These are phyloP conservation scores for Macroglossus sobrinus DNA, from an alignment of 2,113 vertebrate genomes.

Conservation along the genomic window DNA sequence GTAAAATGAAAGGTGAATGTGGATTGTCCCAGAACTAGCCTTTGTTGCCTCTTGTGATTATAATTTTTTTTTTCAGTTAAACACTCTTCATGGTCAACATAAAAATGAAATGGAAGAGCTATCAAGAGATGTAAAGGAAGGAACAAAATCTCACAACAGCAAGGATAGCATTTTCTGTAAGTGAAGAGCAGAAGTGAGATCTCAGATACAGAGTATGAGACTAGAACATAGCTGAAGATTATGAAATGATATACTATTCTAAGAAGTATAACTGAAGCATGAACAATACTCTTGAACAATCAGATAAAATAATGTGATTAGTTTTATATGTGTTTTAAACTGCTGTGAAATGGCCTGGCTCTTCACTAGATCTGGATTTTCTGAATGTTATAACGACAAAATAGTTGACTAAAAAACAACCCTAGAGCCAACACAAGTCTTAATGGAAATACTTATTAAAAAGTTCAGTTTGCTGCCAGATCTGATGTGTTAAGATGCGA, in stretches of 20 bases:
- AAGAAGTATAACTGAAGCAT: not conserved
- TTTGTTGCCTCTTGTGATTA: not conserved
- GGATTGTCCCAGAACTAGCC: not conserved
- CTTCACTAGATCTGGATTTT: slow-evolving; percentile 7
- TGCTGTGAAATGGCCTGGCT: slow-evolving; percentile 7
- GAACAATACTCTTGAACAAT: not conserved
- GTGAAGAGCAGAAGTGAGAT: slow-evolving; percentile 35
- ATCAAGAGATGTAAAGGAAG: slow-evolving; percentile 12
- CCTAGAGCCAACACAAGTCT: not conserved
- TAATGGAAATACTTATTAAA: slow-evolving; percentile 44
- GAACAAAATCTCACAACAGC: not conserved
- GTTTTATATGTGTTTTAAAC: not conserved
- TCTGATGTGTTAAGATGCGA: slow-evolving; percentile 25
- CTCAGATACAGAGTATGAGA: not conserved
- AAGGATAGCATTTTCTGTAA: slow-evolving; percentile 3
- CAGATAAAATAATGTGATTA: not conserved
- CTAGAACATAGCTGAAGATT: not conserved
- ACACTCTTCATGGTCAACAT: not conserved
- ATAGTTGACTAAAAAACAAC: slow-evolving; percentile 29
- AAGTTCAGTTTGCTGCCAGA: slow-evolving; percentile 16
- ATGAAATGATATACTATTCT: not conserved
- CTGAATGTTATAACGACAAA: slow-evolving; percentile 42
- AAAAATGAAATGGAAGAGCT: slow-evolving; percentile 33
- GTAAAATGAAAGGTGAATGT: not conserved
- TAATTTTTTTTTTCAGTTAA: slow-evolving; percentile 50